Conservation (phyloP, 2,797 vertebrate species). For the Cichlasoma orientale region DNA sequence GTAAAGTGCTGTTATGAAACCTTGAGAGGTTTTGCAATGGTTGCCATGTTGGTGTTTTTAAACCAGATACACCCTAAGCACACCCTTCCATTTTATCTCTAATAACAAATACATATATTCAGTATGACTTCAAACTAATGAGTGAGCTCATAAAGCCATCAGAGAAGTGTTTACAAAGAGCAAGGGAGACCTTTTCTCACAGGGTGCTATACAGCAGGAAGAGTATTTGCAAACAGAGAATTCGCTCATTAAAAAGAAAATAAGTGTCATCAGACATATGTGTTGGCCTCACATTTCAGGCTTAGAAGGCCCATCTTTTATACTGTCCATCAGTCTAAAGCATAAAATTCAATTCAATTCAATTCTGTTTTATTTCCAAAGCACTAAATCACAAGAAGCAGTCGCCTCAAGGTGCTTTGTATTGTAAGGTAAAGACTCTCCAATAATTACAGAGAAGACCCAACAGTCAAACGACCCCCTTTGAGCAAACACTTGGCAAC, state of each 20-base stretch:
- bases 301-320: neutral
- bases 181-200: neutral
- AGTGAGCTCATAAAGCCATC: accelerated
- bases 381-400: no score
- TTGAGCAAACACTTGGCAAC: no score
- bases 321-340: neutral
- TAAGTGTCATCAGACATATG: no score
- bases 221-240: neutral
- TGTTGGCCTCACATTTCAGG: no score
- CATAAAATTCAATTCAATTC: neutral
- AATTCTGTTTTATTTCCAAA: no score
- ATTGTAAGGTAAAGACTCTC: no score
- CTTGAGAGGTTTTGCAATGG: no score
- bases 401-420: no score
- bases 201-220: neutral
- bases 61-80: neutral
- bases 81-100: no score
- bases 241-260: no score
- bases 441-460: no score
- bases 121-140: neutral
- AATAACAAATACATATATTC: neutral
- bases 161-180: neutral
- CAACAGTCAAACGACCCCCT: no score
- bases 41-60: neutral
- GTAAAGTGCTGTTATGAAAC: neutral